Conservation (phyloP, 2,797 vertebrate species). For the Setipinna tenuifilis region DNA sequence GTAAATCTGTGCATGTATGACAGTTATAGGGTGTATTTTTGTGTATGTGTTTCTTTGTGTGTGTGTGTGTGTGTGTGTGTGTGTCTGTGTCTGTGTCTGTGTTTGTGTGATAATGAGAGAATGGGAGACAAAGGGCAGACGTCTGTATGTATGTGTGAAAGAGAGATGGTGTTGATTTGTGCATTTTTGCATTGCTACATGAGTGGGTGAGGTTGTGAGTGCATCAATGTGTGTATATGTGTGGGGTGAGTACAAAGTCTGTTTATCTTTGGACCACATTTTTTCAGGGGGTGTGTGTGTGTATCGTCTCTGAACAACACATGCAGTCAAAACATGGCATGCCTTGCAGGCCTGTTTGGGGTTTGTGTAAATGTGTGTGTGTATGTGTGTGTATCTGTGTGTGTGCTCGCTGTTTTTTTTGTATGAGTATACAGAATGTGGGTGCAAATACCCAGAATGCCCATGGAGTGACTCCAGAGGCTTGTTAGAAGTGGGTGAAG, state of each 20-base stretch:
- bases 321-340: not conserved
- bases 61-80: slow-evolving; percentile 17
- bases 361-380: not conserved
- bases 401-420: not conserved
- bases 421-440: not conserved
- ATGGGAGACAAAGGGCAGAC: no score
- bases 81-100: no score
- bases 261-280: not conserved
- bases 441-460: not conserved
- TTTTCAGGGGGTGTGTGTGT: not conserved
- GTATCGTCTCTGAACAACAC: not conserved
- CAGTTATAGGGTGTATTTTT: no score
- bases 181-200: no score
- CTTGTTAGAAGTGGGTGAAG: no score
- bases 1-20: no score
- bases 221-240: not conserved
- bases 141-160: no score
- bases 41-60: no score
- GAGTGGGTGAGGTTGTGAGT: no score
- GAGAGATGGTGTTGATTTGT: no score
- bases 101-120: no score
- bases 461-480: no score
- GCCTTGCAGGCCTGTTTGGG: slow-evolving; percentile 1
- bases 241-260: not conserved
- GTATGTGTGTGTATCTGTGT: not conserved